phyloP scores from a whole-genome alignment of 2,113 vertebrate genomes.

The Abramis brama region DNA sequence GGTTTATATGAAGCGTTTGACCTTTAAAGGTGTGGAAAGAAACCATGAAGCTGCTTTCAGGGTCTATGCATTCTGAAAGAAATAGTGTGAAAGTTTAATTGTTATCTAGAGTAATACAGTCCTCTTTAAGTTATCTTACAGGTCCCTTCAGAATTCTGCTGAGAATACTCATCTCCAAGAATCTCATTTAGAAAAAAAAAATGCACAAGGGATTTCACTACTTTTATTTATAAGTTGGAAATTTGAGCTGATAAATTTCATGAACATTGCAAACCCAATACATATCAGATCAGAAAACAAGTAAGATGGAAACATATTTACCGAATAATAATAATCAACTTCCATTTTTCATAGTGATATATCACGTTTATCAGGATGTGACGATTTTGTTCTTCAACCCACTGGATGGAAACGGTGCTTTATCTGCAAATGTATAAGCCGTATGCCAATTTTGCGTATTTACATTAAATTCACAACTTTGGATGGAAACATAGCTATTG shows the following conservation, averaged over 20 bases:
- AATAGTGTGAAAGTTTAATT: conserved; percentile 10
- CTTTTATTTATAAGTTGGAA: not conserved
- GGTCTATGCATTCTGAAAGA: conserved; percentile 8
- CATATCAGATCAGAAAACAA: no score
- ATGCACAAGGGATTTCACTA: conserved; percentile 24
- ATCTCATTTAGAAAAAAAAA: conserved; percentile 27
- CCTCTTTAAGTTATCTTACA: conserved; percentile 12
- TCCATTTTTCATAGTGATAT: no score
- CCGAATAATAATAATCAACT: no score
- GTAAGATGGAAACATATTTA: no score
- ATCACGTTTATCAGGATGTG: no score
- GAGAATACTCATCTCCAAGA: not conserved
- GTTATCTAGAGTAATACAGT: not conserved
- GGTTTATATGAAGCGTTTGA: conserved; percentile 1
- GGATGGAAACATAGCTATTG: no score
- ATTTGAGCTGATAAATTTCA: conserved; percentile 5
- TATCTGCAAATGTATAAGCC: no score
- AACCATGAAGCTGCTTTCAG: not conserved
- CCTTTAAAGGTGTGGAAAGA: conserved; percentile 18
- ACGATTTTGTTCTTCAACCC: no score
- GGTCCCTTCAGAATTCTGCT: not conserved
- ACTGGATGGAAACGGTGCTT: no score
- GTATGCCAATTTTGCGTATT: no score
- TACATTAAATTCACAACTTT: no score
- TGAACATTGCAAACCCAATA: no score